phyloP scores from a whole-genome alignment of 2,113 vertebrate genomes.

The Glareola pratincola region DNA sequence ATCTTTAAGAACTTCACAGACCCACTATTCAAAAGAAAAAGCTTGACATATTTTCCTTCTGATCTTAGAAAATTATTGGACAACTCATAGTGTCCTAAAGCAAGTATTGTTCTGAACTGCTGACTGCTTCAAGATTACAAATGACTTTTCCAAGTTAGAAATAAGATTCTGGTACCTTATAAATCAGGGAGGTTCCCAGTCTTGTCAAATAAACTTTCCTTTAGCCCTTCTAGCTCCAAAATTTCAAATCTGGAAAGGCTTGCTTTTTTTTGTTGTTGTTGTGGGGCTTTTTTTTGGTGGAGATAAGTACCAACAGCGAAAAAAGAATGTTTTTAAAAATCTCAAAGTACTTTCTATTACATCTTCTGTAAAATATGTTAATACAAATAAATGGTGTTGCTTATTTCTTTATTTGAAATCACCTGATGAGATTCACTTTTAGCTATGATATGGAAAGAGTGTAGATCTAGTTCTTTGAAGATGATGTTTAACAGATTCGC shows the following conservation, averaged over 20 bases:
- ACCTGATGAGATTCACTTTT: neutral
- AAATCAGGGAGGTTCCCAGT: neutral
- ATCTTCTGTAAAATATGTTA: neutral
- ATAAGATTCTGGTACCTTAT: neutral
- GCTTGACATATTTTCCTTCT: neutral
- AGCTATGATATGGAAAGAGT: neutral
- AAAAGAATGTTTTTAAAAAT: neutral
- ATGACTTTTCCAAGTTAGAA: neutral
- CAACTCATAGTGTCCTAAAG: conserved; percentile 14
- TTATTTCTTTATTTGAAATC: neutral
- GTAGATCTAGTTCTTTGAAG: neutral
- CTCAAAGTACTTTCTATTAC: neutral
- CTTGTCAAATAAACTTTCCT: neutral
- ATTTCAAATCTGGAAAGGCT: neutral
- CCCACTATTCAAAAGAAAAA: neutral
- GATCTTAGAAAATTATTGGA: neutral
- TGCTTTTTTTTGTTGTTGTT: neutral
- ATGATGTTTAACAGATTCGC: neutral
- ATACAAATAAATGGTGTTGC: neutral
- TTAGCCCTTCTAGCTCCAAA: neutral
- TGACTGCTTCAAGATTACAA: neutral
- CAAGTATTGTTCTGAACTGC: conserved; percentile 9
- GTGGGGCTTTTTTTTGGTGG: too few relatives aligned
- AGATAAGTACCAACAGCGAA: neutral
- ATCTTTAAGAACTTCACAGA: neutral